These are phyloP conservation scores for Acanthisitta chloris DNA, from an alignment of 2,113 vertebrate genomes.

Conservation along the genomic window DNA sequence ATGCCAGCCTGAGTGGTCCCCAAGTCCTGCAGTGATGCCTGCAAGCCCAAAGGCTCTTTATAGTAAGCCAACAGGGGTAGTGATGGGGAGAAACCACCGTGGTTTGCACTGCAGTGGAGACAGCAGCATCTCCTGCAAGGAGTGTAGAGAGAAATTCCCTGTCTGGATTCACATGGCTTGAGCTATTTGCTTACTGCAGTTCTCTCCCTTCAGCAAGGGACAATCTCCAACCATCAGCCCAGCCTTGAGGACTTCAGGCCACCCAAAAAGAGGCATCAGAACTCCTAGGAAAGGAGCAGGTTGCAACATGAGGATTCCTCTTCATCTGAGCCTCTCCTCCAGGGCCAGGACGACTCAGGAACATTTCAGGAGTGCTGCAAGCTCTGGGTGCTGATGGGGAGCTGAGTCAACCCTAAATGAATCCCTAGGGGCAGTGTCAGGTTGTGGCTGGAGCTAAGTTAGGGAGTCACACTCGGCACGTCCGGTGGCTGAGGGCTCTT, in stretches of 20 bases:
- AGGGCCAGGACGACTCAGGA: neutral
- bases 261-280: neutral
- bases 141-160: neutral
- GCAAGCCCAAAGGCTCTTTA: neutral
- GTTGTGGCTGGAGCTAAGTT: neutral
- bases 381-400: neutral
- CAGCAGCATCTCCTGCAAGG: neutral
- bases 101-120: neutral
- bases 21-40: neutral
- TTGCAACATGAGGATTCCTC: neutral
- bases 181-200: neutral
- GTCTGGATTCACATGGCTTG: neutral
- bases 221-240: neutral
- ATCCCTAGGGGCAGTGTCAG: neutral
- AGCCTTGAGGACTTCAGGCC: neutral
- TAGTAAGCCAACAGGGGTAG: neutral
- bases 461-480: neutral
- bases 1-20: neutral
- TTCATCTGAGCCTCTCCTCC: neutral
- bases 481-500: neutral
- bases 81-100: neutral
- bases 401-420: neutral
- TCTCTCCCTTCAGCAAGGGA: neutral
- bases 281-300: neutral
- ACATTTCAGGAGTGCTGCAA: conserved; percentile 27